These are phyloP conservation scores for Martes martes DNA, from an alignment of 2,113 vertebrate genomes.

Conservation along the genomic window DNA sequence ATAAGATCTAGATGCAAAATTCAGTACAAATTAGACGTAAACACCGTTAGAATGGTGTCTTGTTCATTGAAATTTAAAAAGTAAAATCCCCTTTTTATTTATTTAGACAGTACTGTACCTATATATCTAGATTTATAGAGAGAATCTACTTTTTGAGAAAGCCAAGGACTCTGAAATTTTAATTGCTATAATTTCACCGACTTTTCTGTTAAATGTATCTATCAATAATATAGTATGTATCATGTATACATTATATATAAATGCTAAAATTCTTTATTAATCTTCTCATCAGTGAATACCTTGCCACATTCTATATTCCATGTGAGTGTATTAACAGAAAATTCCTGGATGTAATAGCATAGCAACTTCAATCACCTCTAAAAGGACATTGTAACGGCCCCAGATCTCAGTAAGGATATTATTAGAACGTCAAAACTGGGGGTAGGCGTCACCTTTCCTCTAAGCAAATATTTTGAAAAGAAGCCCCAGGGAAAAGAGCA, in stretches of 20 bases:
- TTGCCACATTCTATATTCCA: neutral
- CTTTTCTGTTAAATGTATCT: neutral
- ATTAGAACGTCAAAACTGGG: slow-evolving; percentile 41
- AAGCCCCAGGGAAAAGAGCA: slow-evolving; percentile 33
- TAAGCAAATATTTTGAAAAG: slow-evolving; percentile 53
- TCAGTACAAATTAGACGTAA: neutral
- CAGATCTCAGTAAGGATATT: neutral
- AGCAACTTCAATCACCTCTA: neutral
- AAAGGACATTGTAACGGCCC: neutral
- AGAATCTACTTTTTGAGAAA: neutral
- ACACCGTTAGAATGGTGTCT: neutral
- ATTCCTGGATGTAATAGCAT: neutral
- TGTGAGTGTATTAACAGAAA: neutral
- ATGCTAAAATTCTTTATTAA: neutral
- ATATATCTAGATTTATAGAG: neutral
- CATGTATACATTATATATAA: neutral
- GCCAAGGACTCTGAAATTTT: neutral
- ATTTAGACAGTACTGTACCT: neutral
- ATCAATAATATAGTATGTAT: neutral
- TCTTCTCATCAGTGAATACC: neutral
- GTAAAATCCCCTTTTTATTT: neutral
- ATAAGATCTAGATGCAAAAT: neutral
- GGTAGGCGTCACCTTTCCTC: neutral
- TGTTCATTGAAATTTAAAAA: slow-evolving; percentile 2
- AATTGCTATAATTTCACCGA: neutral